Conservation (phyloP, 2,888 invertebrate species). For the Trachelus iudaicus region DNA sequence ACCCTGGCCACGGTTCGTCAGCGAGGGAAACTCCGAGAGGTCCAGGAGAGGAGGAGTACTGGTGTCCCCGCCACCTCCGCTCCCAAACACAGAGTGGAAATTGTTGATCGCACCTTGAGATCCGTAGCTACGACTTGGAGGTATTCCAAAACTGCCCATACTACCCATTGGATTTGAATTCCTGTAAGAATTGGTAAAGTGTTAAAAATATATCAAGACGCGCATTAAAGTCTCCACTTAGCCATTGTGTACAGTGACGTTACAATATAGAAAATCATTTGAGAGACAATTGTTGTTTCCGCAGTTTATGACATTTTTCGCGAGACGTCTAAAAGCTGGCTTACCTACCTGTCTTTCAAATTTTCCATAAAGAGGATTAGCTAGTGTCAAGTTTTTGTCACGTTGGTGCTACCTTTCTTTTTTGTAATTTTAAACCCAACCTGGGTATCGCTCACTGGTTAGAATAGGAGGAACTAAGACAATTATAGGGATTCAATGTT, state of each 20-base stretch:
- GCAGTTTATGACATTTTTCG: not conserved
- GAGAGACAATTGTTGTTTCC: not conserved
- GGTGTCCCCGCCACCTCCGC: constrained; percentile 74
- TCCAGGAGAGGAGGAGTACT: constrained; percentile 89
- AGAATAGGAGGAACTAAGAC: not conserved
- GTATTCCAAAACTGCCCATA: constrained; percentile 75
- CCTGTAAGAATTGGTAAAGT: constrained; percentile 58
- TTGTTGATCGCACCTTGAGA: constrained; percentile 67
- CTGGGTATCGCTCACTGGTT: not conserved
- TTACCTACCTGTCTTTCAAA: not conserved
- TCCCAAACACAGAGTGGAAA: constrained; percentile 86
- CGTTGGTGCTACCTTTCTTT: not conserved
- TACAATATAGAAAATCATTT: not conserved
- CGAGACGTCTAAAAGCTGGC: not conserved
- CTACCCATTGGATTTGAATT: constrained; percentile 71
- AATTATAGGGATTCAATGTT: not conserved
- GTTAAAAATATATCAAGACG: constrained; percentile 13
- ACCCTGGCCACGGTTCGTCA: constrained; percentile 87
- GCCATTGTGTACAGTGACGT: not conserved
- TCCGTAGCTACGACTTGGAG: constrained; percentile 69
- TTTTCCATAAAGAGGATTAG: not conserved
- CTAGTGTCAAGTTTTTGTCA: not conserved
- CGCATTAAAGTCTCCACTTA: not conserved
- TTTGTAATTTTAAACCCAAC: not conserved
- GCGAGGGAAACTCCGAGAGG: constrained; percentile 92